Evolutionary conservation across 2,797 vertebrate species (phyloP), one percentile per base, ranked within the genome.

Genomic region (Enteromius unitaeniatus): DNA sequence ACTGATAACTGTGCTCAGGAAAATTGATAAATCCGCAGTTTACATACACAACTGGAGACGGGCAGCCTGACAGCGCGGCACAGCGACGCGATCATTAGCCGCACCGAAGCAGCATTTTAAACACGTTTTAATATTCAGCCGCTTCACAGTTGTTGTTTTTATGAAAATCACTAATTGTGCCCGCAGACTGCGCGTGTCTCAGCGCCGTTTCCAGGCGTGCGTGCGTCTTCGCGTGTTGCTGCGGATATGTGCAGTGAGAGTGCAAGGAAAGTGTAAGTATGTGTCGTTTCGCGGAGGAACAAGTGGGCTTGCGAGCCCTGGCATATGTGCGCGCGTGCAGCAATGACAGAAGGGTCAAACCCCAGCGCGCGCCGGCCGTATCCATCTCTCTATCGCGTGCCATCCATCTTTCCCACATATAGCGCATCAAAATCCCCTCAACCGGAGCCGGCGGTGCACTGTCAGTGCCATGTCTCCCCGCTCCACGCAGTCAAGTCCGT

Each of bases 331-430:
- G 82, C 91, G 92, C 91, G 91, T 91, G 93, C 93, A 94, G 93
- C 95, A 96, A 96, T 96, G 95, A 96, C 95, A 96, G 95, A 95
- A 92, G 95, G 95, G 95, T 95, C 95, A 96, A 94, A 95, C 93
- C 94, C 92, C 93, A 86, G 92, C 90, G 90, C 88, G 91, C 89
- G 90, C 91, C 90, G 92, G 91, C 92, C 90, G 91, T 79, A 87
- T 93, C 90, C 92, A 91, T 90, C 92, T 90, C 91, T 91, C 88
- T 88, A 86, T 91, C 91, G 84, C 88, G 87, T 86, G 84, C 86
- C 92, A 89, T 94, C 91, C 89, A 76, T 93, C 92, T 84, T 91
- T 89, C 89, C 87, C 90, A 91, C 91, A 90, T 85, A n/a, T 64
- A 91, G 86, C 87, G 89, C 87, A 87, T 85, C 86, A 76, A 91